These are phyloP conservation scores for Orthonyx spaldingii DNA, from an alignment of 2,113 vertebrate species.

Conservation along the genomic window DNA sequence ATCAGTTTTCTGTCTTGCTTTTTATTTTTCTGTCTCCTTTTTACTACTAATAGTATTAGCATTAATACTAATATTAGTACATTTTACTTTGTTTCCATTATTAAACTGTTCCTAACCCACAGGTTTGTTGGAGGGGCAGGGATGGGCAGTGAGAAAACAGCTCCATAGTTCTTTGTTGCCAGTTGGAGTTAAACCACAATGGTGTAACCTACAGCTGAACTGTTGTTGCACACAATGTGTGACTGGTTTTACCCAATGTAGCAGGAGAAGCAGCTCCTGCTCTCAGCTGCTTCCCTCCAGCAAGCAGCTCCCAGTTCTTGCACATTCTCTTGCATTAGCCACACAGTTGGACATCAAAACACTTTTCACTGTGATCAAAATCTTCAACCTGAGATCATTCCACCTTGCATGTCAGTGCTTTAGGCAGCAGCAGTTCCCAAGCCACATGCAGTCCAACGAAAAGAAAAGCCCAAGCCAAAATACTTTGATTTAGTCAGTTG, in stretches of 20 bases:
- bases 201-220: neutral
- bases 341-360: rapidly evolving
- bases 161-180: neutral
- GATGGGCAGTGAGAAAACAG: rapidly evolving
- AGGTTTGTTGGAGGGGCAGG: rapidly evolving
- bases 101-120: neutral
- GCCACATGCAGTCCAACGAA: too few relatives aligned
- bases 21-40: neutral
- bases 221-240: neutral
- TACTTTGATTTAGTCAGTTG: neutral
- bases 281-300: neutral
- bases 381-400: neutral
- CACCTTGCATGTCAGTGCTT: neutral
- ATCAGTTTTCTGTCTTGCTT: neutral
- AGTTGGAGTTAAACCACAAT: neutral
- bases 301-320: neutral
- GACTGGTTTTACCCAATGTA: neutral
- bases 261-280: neutral
- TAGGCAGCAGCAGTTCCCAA: neutral
- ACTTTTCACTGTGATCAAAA: neutral
- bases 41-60: neutral
- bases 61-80: neutral
- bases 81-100: neutral
- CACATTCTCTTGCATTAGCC: neutral
- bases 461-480: neutral